Conservation (phyloP, 2,797 vertebrate genomes). For the Chaunax sp. region DNA sequence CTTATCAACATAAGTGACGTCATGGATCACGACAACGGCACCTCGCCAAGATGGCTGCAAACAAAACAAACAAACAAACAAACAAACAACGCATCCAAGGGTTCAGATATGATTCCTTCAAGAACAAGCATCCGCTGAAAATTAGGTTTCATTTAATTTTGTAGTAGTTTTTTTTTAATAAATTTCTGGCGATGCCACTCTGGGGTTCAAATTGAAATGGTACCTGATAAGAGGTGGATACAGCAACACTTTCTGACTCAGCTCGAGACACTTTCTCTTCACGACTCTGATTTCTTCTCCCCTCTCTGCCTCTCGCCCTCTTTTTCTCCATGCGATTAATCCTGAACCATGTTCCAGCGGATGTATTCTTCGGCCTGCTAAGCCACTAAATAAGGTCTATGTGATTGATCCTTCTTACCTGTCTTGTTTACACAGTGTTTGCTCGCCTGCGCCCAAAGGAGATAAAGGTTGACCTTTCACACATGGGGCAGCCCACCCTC, state of each 20-base stretch:
- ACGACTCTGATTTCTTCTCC: background rate
- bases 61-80: too few relatives aligned
- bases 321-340: constrained; percentile 27
- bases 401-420: constrained; percentile 67
- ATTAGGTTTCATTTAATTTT: too few relatives aligned
- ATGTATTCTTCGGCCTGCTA: constrained; percentile 42
- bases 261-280: background rate
- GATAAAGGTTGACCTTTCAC: constrained; percentile 74
- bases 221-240: too few relatives aligned
- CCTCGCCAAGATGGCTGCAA: too few relatives aligned
- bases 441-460: constrained; percentile 57
- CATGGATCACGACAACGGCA: too few relatives aligned
- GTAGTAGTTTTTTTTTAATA: too few relatives aligned
- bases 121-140: too few relatives aligned
- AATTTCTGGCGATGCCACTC: too few relatives aligned
- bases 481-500: constrained; percentile 55
- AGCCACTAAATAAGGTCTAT: constrained; percentile 58
- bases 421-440: constrained; percentile 71
- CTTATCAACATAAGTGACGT: too few relatives aligned
- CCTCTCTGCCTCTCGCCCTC: background rate
- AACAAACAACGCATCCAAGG: too few relatives aligned
- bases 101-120: too few relatives aligned
- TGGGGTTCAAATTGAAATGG: too few relatives aligned
- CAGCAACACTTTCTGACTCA: background rate
- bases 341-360: constrained; percentile 41